Evolutionary conservation across 2,888 invertebrate genomes (phyloP), one percentile per base, ranked within the genome.

Genomic region (Heliconius ethilla): DNA sequence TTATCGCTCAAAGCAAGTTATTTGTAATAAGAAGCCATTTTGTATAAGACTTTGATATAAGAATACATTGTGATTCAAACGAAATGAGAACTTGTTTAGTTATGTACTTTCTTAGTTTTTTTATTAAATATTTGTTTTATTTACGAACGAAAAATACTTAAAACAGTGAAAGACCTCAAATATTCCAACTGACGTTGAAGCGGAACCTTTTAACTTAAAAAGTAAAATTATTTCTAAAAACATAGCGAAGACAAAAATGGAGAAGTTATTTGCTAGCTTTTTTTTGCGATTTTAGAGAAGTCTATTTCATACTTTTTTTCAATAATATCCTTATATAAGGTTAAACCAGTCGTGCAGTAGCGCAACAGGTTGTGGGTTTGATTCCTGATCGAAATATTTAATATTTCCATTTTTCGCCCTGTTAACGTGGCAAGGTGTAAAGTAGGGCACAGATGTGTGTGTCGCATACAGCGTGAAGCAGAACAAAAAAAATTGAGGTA

Each of bases 161-260:
- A 72, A 37, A 65, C 33, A 72, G 33, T 65, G 33, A 37, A 75
- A 51, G 62, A 55, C 70, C 55, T 55, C 27, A 55, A 76, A 70
- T 51, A 33, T 65, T 76, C 29, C 51, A 75, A 63, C 45, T 13
- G 72, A 72, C 45, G 22, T 65, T 70, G 25, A 45, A 72, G 27
- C 33, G 51, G 51, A 76, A 65, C 70, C 70, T 65, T 72, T 72
- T 76, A 65, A 72, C 62, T 67, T 63, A 13, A 33, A 10, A 51
- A 72, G 51, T 55, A 13, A 65, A 37, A 27, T 72, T n/a, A 70
- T 27, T 72, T 51, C 22, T 76, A 13, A 45, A 27, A 33, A 33
- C 59, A 55, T 69, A 51, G 10, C 11, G 67, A 33, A 37, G 22
- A n/a, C 59, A 40, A 59, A 37, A 75, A 55, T 55, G 3, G 40